These are phyloP conservation scores for Cochlearius cochlearius DNA, from an alignment of 2,113 vertebrate species.

Conservation along the genomic window DNA sequence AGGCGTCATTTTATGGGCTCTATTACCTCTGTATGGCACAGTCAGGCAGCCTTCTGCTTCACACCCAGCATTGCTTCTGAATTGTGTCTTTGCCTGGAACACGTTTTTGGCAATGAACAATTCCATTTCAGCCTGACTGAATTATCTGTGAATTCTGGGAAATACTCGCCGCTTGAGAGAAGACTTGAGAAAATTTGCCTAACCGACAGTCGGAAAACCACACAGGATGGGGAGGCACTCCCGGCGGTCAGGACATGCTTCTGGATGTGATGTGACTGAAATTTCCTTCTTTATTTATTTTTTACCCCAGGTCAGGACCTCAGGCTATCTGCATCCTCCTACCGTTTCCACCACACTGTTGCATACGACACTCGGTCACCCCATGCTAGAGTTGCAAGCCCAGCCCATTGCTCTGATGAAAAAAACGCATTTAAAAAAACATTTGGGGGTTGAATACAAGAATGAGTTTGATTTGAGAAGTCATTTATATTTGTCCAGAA, in stretches of 20 bases:
- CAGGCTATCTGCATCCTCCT: neutral
- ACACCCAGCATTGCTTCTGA: neutral
- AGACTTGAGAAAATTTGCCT: neutral
- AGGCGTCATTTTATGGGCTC: neutral
- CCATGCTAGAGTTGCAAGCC: neutral
- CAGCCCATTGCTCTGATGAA: neutral
- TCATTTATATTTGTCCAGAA: neutral
- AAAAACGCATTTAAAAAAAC: neutral
- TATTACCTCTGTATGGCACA: slow-evolving; percentile 38
- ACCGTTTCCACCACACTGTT: neutral
- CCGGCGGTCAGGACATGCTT: neutral
- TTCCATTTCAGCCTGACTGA: neutral
- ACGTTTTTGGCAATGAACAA: neutral
- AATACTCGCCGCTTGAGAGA: neutral
- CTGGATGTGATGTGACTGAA: neutral
- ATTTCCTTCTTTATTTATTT: neutral
- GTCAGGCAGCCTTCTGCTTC: slow-evolving; percentile 36
- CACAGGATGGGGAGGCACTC: rapidly evolving
- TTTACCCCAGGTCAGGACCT: neutral
- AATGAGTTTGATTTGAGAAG: neutral
- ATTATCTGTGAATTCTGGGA: neutral
- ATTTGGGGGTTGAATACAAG: neutral
- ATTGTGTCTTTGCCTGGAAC: neutral
- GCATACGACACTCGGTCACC: neutral
- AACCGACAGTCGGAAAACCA: neutral